Evolutionary conservation across 2,113 vertebrate species (phyloP).

Genomic region (Lethenteron reissneri): DNA sequence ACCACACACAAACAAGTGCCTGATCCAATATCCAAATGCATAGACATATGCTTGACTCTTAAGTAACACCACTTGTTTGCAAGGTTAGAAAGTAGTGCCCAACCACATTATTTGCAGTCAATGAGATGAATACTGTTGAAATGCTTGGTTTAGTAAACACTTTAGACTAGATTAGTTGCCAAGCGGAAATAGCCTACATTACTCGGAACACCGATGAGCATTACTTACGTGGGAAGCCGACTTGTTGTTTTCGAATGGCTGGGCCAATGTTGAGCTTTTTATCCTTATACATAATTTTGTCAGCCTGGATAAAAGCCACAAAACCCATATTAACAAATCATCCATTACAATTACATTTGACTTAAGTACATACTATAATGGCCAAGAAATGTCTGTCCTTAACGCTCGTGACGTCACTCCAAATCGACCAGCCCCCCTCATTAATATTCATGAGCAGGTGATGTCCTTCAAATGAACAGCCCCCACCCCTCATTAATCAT

Average conservation of each 20-base stretch:
- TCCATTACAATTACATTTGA: neutral
- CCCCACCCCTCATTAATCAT: too few relatives aligned
- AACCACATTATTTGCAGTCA: neutral
- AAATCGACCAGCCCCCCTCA: too few relatives aligned
- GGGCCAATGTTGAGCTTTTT: constrained; percentile 49
- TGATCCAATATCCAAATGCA: neutral
- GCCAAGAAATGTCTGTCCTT: neutral
- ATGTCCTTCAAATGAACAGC: too few relatives aligned
- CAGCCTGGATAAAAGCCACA: constrained; percentile 24
- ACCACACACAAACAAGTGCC: neutral
- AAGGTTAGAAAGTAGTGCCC: neutral
- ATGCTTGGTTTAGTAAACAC: neutral
- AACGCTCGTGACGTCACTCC: neutral
- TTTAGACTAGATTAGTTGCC: neutral
- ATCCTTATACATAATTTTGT: constrained; percentile 37
- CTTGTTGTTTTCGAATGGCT: constrained; percentile 41
- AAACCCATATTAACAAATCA: neutral
- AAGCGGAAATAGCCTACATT: constrained; percentile 11
- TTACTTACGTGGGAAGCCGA: constrained; percentile 32
- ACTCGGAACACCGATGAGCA: constrained; percentile 10
- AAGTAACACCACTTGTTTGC: neutral
- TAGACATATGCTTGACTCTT: neutral
- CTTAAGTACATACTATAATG: neutral
- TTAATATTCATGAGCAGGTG: too few relatives aligned
- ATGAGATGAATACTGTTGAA: neutral